A percentile compares a stretch with the other conserved stretches of the same genome.
Evolutionary conservation across 2,888 invertebrate species (phyloP).

Genomic region (Heterodera filipjevi): DNA sequence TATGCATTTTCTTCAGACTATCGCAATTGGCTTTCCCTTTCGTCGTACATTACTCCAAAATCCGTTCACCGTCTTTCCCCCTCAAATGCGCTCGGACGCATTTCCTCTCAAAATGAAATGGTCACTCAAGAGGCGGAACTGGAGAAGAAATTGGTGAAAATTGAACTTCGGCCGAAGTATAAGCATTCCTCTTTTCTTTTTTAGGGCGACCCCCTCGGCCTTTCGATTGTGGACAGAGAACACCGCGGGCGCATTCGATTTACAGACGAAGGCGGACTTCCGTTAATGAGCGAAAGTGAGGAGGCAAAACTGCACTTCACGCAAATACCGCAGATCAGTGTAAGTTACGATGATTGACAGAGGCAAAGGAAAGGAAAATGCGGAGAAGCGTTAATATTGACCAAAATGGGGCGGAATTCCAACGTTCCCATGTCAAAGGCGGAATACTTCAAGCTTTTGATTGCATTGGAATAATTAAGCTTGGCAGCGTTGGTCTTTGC

Average conservation of each 20-base stretch:
- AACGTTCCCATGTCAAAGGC: too few relatives aligned
- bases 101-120: slow-evolving; percentile 58
- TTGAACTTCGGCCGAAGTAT: not conserved
- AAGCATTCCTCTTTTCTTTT: not conserved
- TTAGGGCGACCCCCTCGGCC: slow-evolving; percentile 34
- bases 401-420: too few relatives aligned
- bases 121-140: slow-evolving; percentile 55
- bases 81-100: slow-evolving; percentile 44
- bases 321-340: slow-evolving; percentile 52
- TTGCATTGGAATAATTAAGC: too few relatives aligned
- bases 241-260: slow-evolving; percentile 54
- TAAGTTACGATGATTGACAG: too few relatives aligned
- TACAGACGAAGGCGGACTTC: slow-evolving; percentile 72
- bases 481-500: too few relatives aligned
- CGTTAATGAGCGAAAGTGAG: slow-evolving; percentile 79
- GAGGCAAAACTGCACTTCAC: slow-evolving; percentile 80
- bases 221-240: slow-evolving; percentile 45
- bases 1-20: slow-evolving; percentile 64
- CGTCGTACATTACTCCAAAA: slow-evolving; percentile 48
- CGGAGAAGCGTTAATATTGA: too few relatives aligned
- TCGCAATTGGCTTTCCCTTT: slow-evolving; percentile 80
- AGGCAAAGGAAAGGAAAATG: not conserved
- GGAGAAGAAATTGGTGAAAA: slow-evolving; percentile 32
- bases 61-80: slow-evolving; percentile 31
- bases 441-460: too few relatives aligned